Base-by-base conservation (phyloP, 1,140 invertebrate species). In the Anoplolepis gracilipes region DNA sequence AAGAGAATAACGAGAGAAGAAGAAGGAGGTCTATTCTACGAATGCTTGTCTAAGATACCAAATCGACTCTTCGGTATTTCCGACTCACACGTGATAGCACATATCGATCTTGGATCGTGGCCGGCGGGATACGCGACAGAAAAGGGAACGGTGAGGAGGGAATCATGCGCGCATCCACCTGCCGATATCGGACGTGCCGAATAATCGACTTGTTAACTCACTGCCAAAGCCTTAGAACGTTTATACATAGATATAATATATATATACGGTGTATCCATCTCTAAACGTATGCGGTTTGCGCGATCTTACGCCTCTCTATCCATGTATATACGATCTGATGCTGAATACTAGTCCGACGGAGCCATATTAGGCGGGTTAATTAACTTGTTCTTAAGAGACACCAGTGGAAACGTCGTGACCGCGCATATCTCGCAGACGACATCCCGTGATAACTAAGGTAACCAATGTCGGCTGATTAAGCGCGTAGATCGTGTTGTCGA, bases 161-260 rank as follows among this genome's bases (percentile, higher is more conserved):
- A 67, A 55, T 76, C 33, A 59, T 64, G 42, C 72, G 70, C 73
- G 49, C 5, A 25, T 36, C 39, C 25, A 59, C n/a, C 55, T 69
- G 13, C 16, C 61, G 13, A 8, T 67, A 87, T 79, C 87, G 92
- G 87, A 89, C 69, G 85, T 86, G 87, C 91, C 87, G 91, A 85
- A 91, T 91, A 92, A 93, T 93, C 92, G 92, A 81, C 75, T 93
- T 90, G 92, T 92, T 94, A 91, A 89, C 92, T 93, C 93, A 95
- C 94, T 95, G 94, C 94, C 95, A 94, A 95, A 95, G 95, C 93
- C 93, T 95, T 95, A 94, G 94, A 93, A 93, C 94, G 92, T 95
- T 92, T 95, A 95, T 94, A 92, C 92, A 92, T 94, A 93, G 91
- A 92, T 92, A 85, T 75, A 82, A 86, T 86, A 85, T 87, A 85